phyloP scores from a whole-genome alignment of 2,888 invertebrate species.

The Ennomos fuscantarius region DNA sequence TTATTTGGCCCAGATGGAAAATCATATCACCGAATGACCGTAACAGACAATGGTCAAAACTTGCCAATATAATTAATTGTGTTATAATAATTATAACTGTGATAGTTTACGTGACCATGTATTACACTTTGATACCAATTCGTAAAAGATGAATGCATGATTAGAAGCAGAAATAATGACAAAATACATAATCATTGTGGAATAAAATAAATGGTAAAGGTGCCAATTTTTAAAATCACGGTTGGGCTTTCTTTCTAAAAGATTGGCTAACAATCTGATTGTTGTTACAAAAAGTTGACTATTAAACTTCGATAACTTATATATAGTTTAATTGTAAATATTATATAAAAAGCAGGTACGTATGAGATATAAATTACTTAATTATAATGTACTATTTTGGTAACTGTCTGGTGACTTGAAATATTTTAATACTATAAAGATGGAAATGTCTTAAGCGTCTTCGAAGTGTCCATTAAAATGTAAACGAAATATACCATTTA shows the following conservation, averaged over 20 bases:
- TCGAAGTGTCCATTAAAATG: conserved; percentile 32
- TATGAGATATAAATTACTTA: no score
- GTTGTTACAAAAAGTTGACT: no score
- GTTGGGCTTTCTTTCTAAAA: no score
- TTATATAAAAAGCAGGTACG: no score
- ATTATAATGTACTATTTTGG: no score
- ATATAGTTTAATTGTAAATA: no score
- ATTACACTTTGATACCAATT: conserved; percentile 1
- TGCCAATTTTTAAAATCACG: no score
- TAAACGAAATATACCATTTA: conserved; percentile 31
- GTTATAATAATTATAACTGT: not conserved
- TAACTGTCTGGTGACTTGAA: no score
- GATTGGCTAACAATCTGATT: no score
- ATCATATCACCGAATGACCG: not conserved
- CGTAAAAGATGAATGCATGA: not conserved
- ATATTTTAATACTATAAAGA: not conserved
- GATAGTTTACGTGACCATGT: conserved; percentile 1
- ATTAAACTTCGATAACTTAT: no score
- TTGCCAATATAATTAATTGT: conserved; percentile 6
- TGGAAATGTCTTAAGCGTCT: conserved; percentile 23
- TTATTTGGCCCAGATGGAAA: conserved; percentile 8
- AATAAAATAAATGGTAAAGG: no score
- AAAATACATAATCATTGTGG: no score
- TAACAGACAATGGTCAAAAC: conserved; percentile 1
- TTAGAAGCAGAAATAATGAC: not conserved